Percentiles rank a stretch among this genome's conserved stretches.
These are phyloP conservation scores for Microctonus aethiopoides DNA, from an alignment of 2,888 invertebrate species.

Conservation along the genomic window DNA sequence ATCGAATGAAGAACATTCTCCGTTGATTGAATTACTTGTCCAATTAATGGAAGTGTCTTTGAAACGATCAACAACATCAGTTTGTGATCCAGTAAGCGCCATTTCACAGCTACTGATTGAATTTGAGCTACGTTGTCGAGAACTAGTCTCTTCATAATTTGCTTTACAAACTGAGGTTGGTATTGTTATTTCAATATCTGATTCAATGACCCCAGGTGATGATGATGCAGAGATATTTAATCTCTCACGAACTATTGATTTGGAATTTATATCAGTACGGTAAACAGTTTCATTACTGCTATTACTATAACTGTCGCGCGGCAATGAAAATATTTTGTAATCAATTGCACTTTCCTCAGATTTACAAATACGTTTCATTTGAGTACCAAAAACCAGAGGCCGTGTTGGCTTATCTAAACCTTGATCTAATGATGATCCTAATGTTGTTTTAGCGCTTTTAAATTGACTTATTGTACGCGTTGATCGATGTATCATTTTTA, in stretches of 20 bases:
- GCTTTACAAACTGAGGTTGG: conserved; percentile 56
- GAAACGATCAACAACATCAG: conserved; percentile 57
- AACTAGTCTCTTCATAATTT: conserved; percentile 47
- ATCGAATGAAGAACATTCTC: conserved; percentile 28
- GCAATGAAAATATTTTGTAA: conserved; percentile 53
- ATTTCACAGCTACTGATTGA: conserved; percentile 66
- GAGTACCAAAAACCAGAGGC: conserved; percentile 49
- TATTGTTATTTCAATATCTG: conserved; percentile 61
- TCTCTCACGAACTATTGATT: conserved; percentile 31
- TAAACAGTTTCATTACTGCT: conserved; percentile 59
- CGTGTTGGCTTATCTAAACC: conserved; percentile 59
- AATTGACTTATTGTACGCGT: conserved; percentile 58
- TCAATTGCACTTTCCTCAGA: conserved; percentile 64
- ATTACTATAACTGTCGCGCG: conserved; percentile 49
- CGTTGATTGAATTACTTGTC: conserved; percentile 37
- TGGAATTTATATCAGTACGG: conserved; percentile 28
- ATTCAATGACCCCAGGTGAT: conserved; percentile 43
- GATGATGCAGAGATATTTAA: conserved; percentile 25
- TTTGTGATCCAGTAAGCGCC: conserved; percentile 61
- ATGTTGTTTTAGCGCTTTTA: conserved; percentile 54
- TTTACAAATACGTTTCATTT: conserved; percentile 63
- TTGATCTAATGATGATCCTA: conserved; percentile 64
- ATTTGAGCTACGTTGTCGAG: conserved; percentile 62
- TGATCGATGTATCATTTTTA: conserved; percentile 27
- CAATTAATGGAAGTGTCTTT: conserved; percentile 45